A percentile compares a stretch with the other conserved stretches of the same genome.
These are phyloP conservation scores for Antechinus flavipes DNA, from an alignment of 2,113 vertebrate species.

Conservation along the genomic window DNA sequence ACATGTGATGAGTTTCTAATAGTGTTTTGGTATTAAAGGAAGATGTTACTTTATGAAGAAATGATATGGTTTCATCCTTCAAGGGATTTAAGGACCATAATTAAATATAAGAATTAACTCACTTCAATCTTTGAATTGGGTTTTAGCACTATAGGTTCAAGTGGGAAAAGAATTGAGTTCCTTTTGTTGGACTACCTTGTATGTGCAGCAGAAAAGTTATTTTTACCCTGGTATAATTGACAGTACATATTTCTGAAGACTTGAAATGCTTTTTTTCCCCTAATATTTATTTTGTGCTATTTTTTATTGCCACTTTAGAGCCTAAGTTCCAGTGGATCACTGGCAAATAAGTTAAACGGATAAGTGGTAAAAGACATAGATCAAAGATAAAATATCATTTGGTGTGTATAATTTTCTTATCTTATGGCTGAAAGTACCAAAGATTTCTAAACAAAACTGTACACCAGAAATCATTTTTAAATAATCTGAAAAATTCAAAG, in stretches of 20 bases:
- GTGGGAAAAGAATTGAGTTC: slow-evolving; percentile 12
- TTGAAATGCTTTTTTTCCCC: background rate
- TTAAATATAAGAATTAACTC: background rate
- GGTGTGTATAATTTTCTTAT: background rate
- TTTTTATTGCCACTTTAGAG: background rate
- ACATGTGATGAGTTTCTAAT: background rate
- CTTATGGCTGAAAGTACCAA: background rate
- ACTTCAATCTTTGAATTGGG: background rate
- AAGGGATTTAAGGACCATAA: background rate
- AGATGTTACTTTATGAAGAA: background rate
- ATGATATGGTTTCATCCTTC: background rate
- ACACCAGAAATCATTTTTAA: slow-evolving; percentile 4
- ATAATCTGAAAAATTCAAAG: background rate
- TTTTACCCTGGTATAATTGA: background rate
- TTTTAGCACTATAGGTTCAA: background rate
- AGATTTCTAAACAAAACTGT: background rate
- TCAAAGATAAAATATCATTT: background rate
- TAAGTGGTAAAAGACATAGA: background rate
- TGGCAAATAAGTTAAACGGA: background rate
- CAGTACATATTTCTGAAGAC: background rate
- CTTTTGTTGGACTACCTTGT: background rate
- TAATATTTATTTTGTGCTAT: background rate
- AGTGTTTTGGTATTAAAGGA: background rate
- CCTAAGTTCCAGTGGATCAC: background rate
- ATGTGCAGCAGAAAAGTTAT: background rate